Evolutionary conservation across 2,797 vertebrate species (phyloP).

Genomic region (Phaenicophaeus curvirostris): DNA sequence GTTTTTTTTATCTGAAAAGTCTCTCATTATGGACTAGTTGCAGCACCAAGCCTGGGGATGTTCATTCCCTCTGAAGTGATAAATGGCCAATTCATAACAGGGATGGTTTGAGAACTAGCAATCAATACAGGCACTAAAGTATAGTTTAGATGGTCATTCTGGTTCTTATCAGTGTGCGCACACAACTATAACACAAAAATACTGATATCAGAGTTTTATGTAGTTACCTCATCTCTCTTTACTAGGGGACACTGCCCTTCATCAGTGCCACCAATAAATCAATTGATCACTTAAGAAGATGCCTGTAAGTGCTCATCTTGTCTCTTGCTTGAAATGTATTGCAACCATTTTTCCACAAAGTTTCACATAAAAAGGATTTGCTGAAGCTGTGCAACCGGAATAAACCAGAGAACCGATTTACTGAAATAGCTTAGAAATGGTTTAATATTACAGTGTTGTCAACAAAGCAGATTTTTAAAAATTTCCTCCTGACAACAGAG

Average conservation of each 20-base stretch:
- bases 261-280: slow-evolving; percentile 70
- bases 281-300: slow-evolving; percentile 47
- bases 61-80: slow-evolving; percentile 64
- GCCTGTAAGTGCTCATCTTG: slow-evolving; percentile 28
- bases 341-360: slow-evolving; percentile 45
- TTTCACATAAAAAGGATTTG: slow-evolving; percentile 64
- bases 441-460: slow-evolving; percentile 53
- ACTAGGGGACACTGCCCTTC: slow-evolving; percentile 48
- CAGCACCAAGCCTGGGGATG: not conserved
- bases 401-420: slow-evolving; percentile 56
- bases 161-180: slow-evolving; percentile 71
- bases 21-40: slow-evolving; percentile 17
- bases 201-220: slow-evolving; percentile 51
- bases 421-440: slow-evolving; percentile 56
- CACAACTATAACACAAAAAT: slow-evolving; percentile 61
- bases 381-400: slow-evolving; percentile 41
- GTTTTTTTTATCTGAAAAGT: slow-evolving; percentile 43
- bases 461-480: slow-evolving; percentile 62
- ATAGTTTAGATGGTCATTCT: slow-evolving; percentile 34
- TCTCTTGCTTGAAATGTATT: slow-evolving; percentile 47
- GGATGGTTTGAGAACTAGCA: slow-evolving; percentile 58
- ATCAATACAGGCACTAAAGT: slow-evolving; percentile 66
- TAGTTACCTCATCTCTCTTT: slow-evolving; percentile 63
- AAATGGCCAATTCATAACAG: slow-evolving; percentile 60
- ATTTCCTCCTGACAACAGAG: slow-evolving; percentile 30